phyloP scores from a whole-genome alignment of 2,888 invertebrate genomes.

The Mantis religiosa region DNA sequence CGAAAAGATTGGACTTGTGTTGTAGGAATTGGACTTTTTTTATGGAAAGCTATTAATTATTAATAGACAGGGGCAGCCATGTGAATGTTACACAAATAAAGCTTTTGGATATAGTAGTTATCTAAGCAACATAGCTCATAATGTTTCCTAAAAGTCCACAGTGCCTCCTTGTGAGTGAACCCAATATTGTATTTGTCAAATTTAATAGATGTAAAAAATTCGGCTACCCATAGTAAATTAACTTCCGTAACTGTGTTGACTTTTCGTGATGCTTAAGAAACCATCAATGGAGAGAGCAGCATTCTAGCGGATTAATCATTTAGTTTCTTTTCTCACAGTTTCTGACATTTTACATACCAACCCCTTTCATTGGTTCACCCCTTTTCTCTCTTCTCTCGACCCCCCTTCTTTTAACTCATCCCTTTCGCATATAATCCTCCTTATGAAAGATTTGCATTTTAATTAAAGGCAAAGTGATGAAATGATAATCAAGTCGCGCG shows the following conservation, averaged over 20 bases:
- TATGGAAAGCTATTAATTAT: too few species aligned
- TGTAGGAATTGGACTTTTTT: too few species aligned
- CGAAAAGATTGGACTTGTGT: too few species aligned
- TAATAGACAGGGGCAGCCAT: too few species aligned
- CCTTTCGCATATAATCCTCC: constrained; percentile 32
- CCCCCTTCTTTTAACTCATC: constrained; percentile 15
- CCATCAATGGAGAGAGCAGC: background rate
- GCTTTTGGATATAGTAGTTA: too few species aligned
- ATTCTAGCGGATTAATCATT: constrained; percentile 25
- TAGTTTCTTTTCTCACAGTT: constrained; percentile 21
- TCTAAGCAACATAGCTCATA: too few species aligned
- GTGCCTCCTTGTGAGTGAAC: too few species aligned
- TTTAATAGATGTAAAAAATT: background rate
- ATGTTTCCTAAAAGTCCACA: too few species aligned
- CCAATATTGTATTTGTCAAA: too few species aligned
- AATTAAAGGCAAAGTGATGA: constrained; percentile 58
- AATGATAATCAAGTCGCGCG: constrained; percentile 50
- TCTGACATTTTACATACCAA: constrained; percentile 27
- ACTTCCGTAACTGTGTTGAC: background rate
- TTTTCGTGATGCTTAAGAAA: background rate
- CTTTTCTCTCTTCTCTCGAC: constrained; percentile 1
- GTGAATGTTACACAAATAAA: too few species aligned
- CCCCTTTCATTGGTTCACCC: background rate
- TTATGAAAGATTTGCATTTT: constrained; percentile 54
- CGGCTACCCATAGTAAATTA: background rate